Base-by-base conservation (phyloP, 1,140 invertebrate species). In the Leptonema lineaticorne region DNA sequence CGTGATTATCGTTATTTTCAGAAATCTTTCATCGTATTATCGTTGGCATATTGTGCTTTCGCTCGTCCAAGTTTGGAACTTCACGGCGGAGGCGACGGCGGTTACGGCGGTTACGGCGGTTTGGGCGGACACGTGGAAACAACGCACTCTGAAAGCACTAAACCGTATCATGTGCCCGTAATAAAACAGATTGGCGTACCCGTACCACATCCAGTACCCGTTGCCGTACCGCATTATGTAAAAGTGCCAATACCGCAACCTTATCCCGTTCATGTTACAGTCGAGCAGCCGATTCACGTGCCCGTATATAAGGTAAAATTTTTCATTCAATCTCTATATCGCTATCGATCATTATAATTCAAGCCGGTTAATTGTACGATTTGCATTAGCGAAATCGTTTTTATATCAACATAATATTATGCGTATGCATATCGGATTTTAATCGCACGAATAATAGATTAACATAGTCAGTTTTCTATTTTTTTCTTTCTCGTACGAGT, bases 121-220 rank as follows among this genome's bases (percentile, higher is more conserved):
- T 37, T 50, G 2, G 67, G 62, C 1, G 46, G 63, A 58, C 63
- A 73, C 16, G 70, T 80, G 78, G 78, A 81, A 78, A 82, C 80
- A 72, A 84, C 87, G 6, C 85, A 87, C 71, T 80, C 86, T 16
- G 87, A 88, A 73, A 83, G 85, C 75, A 86, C 87, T 0, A 89
- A 90, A 74, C 85, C 87, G 0, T 87, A 89, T 63, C 88, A 89
- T 18, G 86, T 90, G 37, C 88, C 87, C 9, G 87, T 91, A 71
- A 86, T 89, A 67, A 90, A 91, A 76, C 90, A 91, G 78, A 86
- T 91, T 57, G 89, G 88, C 0, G 86, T 91, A 33, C 88, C 88
- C 8, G 86, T 91, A 60, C 89, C 90, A 0, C 89, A 91, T 75
- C 89, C 90, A 1, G 85, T 91, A 9, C 87, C 89, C 0, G 87